These are phyloP conservation scores for Bactericera cockerelli DNA, from an alignment of 1,140 invertebrate species.

Conservation along the genomic window DNA sequence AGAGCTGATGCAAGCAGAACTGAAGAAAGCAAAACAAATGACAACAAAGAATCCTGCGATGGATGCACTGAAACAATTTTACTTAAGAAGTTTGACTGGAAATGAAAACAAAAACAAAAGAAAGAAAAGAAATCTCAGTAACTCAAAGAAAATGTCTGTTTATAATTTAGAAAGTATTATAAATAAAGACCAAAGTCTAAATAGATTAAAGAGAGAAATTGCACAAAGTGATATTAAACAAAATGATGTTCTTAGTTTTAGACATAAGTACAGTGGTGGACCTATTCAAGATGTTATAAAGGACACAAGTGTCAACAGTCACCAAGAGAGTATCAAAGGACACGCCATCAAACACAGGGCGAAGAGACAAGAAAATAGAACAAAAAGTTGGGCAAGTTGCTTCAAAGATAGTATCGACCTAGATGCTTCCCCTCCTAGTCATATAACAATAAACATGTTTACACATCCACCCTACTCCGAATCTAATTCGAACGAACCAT, in stretches of 20 bases:
- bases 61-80: neutral
- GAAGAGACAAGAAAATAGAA: neutral
- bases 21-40: neutral
- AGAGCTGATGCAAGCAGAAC: neutral
- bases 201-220: neutral
- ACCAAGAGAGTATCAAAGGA: too few species aligned
- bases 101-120: too few species aligned
- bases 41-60: neutral
- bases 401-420: neutral
- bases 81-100: neutral
- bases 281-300: too few species aligned
- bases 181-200: neutral
- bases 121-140: neutral
- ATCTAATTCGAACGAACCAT: neutral
- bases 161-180: too few species aligned
- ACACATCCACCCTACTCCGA: neutral
- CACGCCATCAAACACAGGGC: too few species aligned
- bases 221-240: too few species aligned
- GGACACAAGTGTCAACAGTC: too few species aligned
- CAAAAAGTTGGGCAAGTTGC: neutral
- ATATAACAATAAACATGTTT: neutral
- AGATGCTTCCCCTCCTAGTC: neutral
- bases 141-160: too few species aligned
- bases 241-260: neutral
- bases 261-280: neutral